Evolutionary conservation across 2,888 invertebrate species (phyloP), one percentile per base, ranked within the genome.

Genomic region (Tetranychus piercei): DNA sequence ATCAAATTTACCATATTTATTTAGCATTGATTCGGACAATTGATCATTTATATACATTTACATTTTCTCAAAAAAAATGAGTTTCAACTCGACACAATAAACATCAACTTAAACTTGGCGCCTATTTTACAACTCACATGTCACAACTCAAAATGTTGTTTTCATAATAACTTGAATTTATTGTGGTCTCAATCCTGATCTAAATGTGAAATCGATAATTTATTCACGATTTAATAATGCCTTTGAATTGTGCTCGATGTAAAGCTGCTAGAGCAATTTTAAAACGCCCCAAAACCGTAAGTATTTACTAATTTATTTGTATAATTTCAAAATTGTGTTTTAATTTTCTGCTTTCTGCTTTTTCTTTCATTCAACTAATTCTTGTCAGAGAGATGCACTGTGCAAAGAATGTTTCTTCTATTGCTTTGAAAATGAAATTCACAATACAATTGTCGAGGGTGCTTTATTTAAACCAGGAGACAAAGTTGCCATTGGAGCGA

Each of bases 401-500:
- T 97, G 97, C 81, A 94, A 92, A 82, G 89, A 92, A 80, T 97
- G 96, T 82, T 97, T 97, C 81, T 95, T 89, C 81, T 87, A 86
- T 82, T 92, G 91, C 0, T 96, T 97, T 82, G 97, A 97, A 85
- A 88, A 89, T 74, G 97, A 97, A 85, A 88, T 96, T 77, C 95
- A 97, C 83, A 88, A 89, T 80, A 96, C 95, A 0, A 94, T 97
- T 73, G 85, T 85, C 1, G 87, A 88, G 80, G 90, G 88, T 43
- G 86, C 89, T 44, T 84, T 97, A 73, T 96, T 97, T 81, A 88
- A 87, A 74, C 85, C 84, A 74, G 93, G 92, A 0, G 88, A 91
- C 80, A 89, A 88, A 67, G 92, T 96, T 44, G 96, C 95, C 1
- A 88, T 96, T 44, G 96, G 92, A 44, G 96, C 95, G 0, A 84